Evolutionary conservation across 2,888 invertebrate species (phyloP).

Genomic region (Sepiola atlantica): DNA sequence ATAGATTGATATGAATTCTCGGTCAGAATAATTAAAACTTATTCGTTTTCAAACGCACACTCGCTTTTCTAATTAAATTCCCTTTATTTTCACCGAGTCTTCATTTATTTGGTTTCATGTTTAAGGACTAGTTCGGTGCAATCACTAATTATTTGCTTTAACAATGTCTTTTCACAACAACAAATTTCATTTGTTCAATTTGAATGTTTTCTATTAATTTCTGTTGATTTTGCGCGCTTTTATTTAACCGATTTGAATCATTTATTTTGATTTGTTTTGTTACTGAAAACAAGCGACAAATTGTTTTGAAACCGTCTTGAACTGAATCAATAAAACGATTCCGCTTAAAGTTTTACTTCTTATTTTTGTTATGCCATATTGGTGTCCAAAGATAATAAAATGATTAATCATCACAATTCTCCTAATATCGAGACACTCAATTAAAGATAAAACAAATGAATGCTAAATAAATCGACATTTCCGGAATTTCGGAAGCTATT

Average conservation of each 20-base stretch:
- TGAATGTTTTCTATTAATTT: neutral
- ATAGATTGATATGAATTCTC: no score
- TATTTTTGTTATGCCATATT: neutral
- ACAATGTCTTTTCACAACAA: neutral
- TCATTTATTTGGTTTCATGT: no score
- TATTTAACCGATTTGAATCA: neutral
- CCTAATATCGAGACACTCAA: neutral
- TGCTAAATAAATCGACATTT: no score
- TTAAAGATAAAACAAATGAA: neutral
- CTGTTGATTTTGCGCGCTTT: neutral
- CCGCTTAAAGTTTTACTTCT: neutral
- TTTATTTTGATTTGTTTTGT: neutral
- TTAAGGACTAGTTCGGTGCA: no score
- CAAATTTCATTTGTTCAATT: neutral
- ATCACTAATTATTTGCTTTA: neutral
- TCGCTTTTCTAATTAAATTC: no score
- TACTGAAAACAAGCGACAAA: neutral
- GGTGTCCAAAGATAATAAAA: neutral
- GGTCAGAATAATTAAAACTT: no score
- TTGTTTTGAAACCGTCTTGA: neutral
- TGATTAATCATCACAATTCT: neutral
- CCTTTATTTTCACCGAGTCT: no score
- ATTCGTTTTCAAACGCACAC: no score
- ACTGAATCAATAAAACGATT: neutral
- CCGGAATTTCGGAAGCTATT: no score